phyloP scores from a whole-genome alignment of 1,140 invertebrate species.

The Habropoda laboriosa region DNA sequence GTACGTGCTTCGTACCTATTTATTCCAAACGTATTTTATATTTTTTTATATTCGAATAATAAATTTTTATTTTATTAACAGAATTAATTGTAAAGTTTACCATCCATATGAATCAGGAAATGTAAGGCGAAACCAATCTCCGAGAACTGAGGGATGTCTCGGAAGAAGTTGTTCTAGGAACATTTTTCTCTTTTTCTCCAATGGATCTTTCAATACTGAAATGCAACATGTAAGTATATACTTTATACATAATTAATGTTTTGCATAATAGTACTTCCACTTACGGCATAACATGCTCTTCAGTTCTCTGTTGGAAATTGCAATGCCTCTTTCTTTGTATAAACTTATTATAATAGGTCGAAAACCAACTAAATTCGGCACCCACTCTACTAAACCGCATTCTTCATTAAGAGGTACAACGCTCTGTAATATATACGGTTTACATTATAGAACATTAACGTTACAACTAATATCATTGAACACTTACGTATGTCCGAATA shows the following conservation, averaged over 20 bases:
- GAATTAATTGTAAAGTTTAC: slow-evolving; percentile 79
- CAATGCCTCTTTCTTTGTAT: slow-evolving; percentile 87
- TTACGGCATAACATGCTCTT: slow-evolving; percentile 83
- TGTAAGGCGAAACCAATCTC: slow-evolving; percentile 94
- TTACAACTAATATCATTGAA: neutral
- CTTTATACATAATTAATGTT: neutral
- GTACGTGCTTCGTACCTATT: slow-evolving; percentile 90
- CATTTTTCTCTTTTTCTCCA: slow-evolving; percentile 88
- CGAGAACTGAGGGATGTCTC: slow-evolving; percentile 92
- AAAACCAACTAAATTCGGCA: slow-evolving; percentile 92
- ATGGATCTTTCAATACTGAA: slow-evolving; percentile 82
- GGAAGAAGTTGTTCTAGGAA: slow-evolving; percentile 88
- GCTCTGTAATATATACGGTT: slow-evolving; percentile 77
- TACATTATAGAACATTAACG: slow-evolving; percentile 10
- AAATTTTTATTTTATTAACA: slow-evolving; percentile 3
- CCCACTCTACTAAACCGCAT: slow-evolving; percentile 98
- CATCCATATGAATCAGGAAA: slow-evolving; percentile 96
- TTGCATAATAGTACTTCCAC: slow-evolving; percentile 28
- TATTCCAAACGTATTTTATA: neutral
- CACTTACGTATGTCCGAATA: slow-evolving; percentile 93
- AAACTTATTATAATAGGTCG: slow-evolving; percentile 87
- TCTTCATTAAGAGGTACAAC: slow-evolving; percentile 97
- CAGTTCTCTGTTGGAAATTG: slow-evolving; percentile 82
- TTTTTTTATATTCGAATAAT: neutral
- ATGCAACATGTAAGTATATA: slow-evolving; percentile 36